Evolutionary conservation across 1,140 invertebrate genomes (phyloP).

Genomic region (Temnothorax longispinosus): DNA sequence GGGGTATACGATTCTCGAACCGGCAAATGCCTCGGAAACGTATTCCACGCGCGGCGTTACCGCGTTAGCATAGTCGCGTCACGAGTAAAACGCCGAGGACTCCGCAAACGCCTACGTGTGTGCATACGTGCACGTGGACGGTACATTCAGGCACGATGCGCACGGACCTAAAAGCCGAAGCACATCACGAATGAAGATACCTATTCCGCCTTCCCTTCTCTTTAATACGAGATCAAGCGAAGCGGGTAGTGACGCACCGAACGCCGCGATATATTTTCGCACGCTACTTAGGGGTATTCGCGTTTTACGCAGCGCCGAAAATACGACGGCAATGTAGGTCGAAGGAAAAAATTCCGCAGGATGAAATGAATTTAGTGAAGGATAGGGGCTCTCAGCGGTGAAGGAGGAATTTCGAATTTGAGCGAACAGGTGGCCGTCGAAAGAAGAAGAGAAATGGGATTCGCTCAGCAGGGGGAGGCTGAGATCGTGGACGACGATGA

Average conservation of each 20-base stretch:
- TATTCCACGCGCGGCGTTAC: slow-evolving; percentile 82
- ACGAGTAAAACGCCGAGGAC: slow-evolving; percentile 76
- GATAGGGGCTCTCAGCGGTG: background rate
- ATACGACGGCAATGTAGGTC: background rate
- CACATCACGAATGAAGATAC: slow-evolving; percentile 54
- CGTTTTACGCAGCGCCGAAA: background rate
- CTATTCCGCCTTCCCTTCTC: background rate
- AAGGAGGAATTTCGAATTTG: background rate
- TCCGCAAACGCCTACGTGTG: slow-evolving; percentile 72
- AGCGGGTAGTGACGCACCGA: slow-evolving; percentile 43
- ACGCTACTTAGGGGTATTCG: background rate
- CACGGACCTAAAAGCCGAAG: slow-evolving; percentile 40
- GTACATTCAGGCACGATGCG: slow-evolving; percentile 65
- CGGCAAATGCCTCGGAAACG: slow-evolving; percentile 72
- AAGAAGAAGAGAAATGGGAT: slow-evolving; percentile 19
- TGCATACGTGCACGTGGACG: slow-evolving; percentile 57
- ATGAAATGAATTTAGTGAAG: background rate
- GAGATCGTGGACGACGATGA: background rate
- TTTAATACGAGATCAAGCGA: slow-evolving; percentile 66
- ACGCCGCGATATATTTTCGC: background rate
- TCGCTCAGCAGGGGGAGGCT: background rate
- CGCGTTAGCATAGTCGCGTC: slow-evolving; percentile 82
- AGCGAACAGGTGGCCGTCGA: slow-evolving; percentile 44
- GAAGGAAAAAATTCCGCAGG: background rate
- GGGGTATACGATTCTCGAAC: slow-evolving; percentile 15